A percentile compares a stretch with the other conserved stretches of the same genome.
Evolutionary conservation across 2,797 vertebrate genomes (phyloP).

Genomic region (Scarus forsteni): DNA sequence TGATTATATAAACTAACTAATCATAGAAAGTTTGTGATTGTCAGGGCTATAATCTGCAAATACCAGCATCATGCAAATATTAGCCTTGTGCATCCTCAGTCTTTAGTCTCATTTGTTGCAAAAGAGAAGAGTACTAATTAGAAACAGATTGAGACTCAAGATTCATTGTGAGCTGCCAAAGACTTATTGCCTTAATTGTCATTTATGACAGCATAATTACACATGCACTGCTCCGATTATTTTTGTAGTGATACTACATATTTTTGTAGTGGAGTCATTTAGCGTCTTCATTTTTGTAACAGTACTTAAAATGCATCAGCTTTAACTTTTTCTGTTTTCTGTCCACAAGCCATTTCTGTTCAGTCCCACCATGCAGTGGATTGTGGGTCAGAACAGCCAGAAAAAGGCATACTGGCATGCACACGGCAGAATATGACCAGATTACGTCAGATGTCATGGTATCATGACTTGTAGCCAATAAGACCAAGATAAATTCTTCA

Average conservation of each 20-base stretch:
- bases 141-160: no score
- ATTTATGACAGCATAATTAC: background rate
- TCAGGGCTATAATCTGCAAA: no score
- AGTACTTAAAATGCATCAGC: background rate
- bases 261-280: background rate
- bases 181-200: no score
- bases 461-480: background rate
- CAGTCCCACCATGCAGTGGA: background rate
- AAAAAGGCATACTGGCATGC: background rate
- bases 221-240: background rate
- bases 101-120: no score
- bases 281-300: background rate
- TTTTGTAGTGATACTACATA: background rate
- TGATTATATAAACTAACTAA: no score
- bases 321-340: background rate
- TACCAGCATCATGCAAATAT: no score
- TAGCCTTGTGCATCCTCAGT: no score
- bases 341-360: background rate
- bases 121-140: no score
- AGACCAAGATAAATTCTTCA: background rate
- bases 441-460: background rate
- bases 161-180: no score
- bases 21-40: no score
- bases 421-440: background rate
- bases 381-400: background rate